Base-by-base conservation (phyloP, 53 echinoderm and acorn worm species). In the Echinometra lucunter region DNA sequence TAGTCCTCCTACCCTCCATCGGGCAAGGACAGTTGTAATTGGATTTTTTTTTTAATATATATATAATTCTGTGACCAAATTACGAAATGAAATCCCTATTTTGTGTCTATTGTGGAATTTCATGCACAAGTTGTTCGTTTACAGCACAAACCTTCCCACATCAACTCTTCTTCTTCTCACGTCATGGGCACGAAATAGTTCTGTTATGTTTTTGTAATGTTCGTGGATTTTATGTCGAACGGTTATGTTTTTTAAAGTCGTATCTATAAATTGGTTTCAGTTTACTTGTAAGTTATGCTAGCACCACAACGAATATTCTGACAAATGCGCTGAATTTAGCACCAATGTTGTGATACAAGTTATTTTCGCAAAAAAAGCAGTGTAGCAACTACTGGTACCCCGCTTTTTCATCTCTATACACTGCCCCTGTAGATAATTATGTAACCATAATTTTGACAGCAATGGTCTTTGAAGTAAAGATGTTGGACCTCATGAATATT, bases 301-400 rank as follows among this genome's bases (percentile, higher is more conserved):
- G 45, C 85, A 85, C 85, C 11, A 45, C 82, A 44, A 74, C 87
- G 8, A 89, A 63, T 63, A 90, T 58, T 90, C 12, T 58, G 57
- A 15, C 27, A 38, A 21, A 37, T n/a, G 25, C 90, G 30, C 58
- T 90, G 58, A 42, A 58, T 58, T 37, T 21, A 63, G 58, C 78
- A 78, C 78, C 38, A 19, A 78, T 40, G 18, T 78, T 78, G 42
- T 40, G 28, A 49, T 32, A 32, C 55, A 11, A 53, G 13, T 11
- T 11, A 53, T 88, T n/a, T 32, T 28, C 19, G 49, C 88, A 88
- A 53, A 88, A n/a, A 88, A 49, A 49, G 53, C 55, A 56, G 88
- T n/a, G n/a, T 88, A 6, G 4, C 42, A 42, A 16, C 42, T 78
- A 40, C 69, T 1, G 25, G 25, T 25, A 53, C 25, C 3, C 63